Percentiles rank a stretch among this genome's conserved stretches.
phyloP scores from a whole-genome alignment of 2,888 invertebrate genomes.

The Latrodectus hesperus region DNA sequence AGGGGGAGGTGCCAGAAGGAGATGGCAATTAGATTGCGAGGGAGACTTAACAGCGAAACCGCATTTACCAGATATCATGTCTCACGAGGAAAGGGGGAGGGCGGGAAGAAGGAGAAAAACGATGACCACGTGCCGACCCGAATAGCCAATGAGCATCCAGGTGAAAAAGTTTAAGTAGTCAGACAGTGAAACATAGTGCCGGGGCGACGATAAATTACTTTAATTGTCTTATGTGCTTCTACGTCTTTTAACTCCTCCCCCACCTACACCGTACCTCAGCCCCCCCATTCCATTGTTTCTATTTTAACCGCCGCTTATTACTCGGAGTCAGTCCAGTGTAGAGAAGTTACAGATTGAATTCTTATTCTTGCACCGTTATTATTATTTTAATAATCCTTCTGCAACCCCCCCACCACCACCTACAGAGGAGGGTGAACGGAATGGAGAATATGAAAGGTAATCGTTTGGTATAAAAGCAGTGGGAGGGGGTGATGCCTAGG shows the following conservation, averaged over 20 bases:
- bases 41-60: constrained; percentile 46
- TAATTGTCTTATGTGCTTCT: constrained; percentile 36
- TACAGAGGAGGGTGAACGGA: neutral
- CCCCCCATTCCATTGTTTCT: constrained; percentile 35
- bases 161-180: constrained; percentile 54
- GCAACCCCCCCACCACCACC: neutral
- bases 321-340: neutral
- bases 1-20: neutral
- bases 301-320: constrained; percentile 40
- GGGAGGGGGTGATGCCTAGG: neutral
- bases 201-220: constrained; percentile 49
- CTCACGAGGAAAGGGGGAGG: constrained; percentile 19
- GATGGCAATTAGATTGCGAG: constrained; percentile 56
- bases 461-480: neutral
- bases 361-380: constrained; percentile 7
- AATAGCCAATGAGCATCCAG: constrained; percentile 50
- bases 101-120: constrained; percentile 36
- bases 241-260: too few species aligned
- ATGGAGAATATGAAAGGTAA: neutral
- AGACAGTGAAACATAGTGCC: constrained; percentile 37
- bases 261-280: neutral
- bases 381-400: neutral
- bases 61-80: constrained; percentile 51
- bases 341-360: constrained; percentile 46
- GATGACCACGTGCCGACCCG: constrained; percentile 53